A percentile compares a stretch with the other conserved stretches of the same genome.
phyloP scores from a whole-genome alignment of 2,888 invertebrate species.

The Temnothorax ravouxi region DNA sequence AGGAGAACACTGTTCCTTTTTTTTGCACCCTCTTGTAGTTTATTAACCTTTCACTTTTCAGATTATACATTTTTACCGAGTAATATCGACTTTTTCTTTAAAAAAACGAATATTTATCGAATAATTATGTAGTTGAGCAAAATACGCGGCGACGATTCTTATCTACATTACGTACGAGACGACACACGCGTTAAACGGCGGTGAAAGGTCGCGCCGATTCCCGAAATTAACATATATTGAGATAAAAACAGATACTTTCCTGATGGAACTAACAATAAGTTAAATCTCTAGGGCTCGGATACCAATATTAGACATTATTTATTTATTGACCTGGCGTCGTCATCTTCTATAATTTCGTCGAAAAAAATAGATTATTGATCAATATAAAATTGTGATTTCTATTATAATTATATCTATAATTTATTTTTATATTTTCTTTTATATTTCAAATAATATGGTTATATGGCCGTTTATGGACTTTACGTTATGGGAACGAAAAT shows the following conservation, averaged over 20 bases:
- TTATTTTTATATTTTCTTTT: background rate
- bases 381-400: background rate
- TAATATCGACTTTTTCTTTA: constrained; percentile 20
- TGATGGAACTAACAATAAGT: background rate
- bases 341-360: background rate
- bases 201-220: constrained; percentile 21
- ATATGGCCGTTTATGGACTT: background rate
- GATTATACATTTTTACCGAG: constrained; percentile 20
- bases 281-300: background rate
- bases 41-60: background rate
- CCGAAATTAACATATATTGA: constrained; percentile 17
- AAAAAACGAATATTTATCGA: constrained; percentile 52
- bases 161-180: constrained; percentile 1
- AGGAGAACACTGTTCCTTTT: background rate
- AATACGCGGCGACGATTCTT: constrained; percentile 7
- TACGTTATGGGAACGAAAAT: background rate
- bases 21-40: background rate
- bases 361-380: background rate
- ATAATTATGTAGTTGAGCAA: constrained; percentile 47
- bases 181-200: constrained; percentile 2
- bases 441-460: constrained; percentile 10
- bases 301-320: background rate
- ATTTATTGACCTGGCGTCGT: background rate
- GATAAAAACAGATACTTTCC: background rate
- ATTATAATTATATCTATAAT: background rate